Conservation (phyloP, 1,140 invertebrate genomes). For the Sinella curviseta region DNA sequence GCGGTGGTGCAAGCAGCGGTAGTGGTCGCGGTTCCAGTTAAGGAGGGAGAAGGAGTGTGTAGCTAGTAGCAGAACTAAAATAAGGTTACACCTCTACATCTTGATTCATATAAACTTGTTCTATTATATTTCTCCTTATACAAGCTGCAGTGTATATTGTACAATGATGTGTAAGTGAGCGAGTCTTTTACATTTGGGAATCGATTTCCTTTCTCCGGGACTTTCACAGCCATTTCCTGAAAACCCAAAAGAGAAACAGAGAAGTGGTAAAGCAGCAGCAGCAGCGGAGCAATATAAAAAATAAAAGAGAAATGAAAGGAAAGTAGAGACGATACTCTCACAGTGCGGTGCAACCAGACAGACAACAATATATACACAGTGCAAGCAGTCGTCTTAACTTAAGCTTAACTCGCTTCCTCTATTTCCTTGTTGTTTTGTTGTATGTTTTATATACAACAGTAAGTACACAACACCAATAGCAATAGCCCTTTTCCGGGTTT, state of each 20-base stretch:
- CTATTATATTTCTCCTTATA: no score
- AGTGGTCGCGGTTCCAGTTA: neutral
- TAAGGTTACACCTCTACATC: neutral
- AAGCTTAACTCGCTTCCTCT: neutral
- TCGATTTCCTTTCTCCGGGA: constrained; percentile 18
- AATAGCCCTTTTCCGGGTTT: neutral
- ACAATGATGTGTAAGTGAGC: neutral
- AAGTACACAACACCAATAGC: neutral
- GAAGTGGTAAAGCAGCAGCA: neutral
- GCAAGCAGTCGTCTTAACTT: neutral
- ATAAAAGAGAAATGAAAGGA: neutral
- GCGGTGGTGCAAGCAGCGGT: neutral
- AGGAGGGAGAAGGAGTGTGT: neutral
- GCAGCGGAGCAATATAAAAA: neutral
- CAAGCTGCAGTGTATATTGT: neutral
- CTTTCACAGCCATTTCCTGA: constrained; percentile 16
- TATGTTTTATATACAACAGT: neutral
- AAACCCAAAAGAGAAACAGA: neutral
- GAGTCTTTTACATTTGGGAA: constrained; percentile 15
- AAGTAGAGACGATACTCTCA: no score
- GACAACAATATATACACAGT: neutral
- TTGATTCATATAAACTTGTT: no score
- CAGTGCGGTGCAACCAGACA: neutral
- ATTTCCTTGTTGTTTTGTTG: neutral
- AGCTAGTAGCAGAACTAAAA: neutral